These are phyloP conservation scores for Pachyseris speciosa DNA, from an alignment of 64 coral and sea anemone species.

Conservation along the genomic window DNA sequence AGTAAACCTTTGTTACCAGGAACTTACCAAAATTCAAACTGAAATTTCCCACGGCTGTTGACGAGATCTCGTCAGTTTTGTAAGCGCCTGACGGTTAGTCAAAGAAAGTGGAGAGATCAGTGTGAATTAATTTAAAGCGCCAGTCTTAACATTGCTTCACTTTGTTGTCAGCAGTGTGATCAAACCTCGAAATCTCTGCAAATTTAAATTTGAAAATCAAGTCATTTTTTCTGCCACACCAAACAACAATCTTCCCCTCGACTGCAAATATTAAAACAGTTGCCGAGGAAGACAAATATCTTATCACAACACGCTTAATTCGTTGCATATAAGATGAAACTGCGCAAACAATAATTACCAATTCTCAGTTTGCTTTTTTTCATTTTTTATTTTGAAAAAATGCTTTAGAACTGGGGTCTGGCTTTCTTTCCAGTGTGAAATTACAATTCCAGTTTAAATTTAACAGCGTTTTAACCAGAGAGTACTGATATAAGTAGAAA, in stretches of 20 bases:
- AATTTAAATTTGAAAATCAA: constrained; percentile 20
- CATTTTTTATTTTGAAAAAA: neutral
- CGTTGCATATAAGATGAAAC: neutral
- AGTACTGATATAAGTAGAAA: no score
- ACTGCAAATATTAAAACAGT: constrained; percentile 29
- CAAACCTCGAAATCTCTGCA: neutral
- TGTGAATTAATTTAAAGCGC: neutral
- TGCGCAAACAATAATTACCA: neutral
- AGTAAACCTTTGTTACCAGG: no score
- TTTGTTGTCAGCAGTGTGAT: constrained; percentile 1
- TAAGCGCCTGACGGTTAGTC: neutral
- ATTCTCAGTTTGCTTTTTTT: neutral
- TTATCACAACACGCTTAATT: neutral
- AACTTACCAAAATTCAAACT: no score
- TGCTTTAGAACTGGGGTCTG: neutral
- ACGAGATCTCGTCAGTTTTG: no score
- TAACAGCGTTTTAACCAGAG: no score
- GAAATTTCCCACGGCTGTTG: no score
- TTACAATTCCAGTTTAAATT: no score
- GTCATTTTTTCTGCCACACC: constrained; percentile 2
- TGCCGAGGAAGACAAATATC: neutral
- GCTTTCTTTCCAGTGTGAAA: neutral
- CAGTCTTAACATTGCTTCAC: neutral
- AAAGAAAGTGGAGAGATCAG: neutral
- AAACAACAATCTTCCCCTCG: neutral